Base-by-base conservation (phyloP, 2,113 vertebrate species). In the Psittacara wagleri region DNA sequence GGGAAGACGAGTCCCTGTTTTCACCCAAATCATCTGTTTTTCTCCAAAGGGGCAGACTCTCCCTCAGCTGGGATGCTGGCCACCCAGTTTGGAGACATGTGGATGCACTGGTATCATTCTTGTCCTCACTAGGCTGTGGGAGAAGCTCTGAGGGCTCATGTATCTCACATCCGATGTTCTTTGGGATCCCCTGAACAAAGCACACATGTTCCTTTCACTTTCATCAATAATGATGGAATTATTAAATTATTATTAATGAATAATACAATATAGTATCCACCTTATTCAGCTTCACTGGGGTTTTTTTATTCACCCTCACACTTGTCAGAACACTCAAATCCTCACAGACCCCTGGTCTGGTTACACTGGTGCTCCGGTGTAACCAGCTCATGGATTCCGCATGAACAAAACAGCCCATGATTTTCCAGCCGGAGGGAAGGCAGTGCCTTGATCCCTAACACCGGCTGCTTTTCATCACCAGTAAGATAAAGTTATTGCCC, bases 11-110 rank as follows among this genome's bases (percentile, higher is more conserved):
- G 6, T 1, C 46, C 5, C 49, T 31, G 52, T 7, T 54, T 64
- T 28, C 51, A 23, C 6, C 25, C 43, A 31, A 11, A 46, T 3
- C 7, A 9, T 2, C 13, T 2, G 1, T 31, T 76, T 29, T 13
- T 37, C 39, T 10, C n/a, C 1, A 0, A 6, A 46, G 22, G 24
- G 54, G 6, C 28, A 35, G 5, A 2, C 1, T 2, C 0, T 24
- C 16, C 57, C 37, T 3, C 18, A 0, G 16, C 8, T 2, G 37
- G 54, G 43, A 2, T 2, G 28, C 10, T 2, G 3, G n/a, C 27
- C 25, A 25, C 11, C 51, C 11, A 1, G 25, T 23, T 14, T 7
- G 24, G 46, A 62, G 37, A 29, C 7, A 25, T n/a, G 22, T 5
- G 75, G 14, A 5, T 8, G 41, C 6, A 5, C 51, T 31, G n/a